Percentiles rank a stretch among this genome's conserved stretches.
Evolutionary conservation across 1,140 invertebrate species (phyloP).

Genomic region (Himalopsyche phryganea): DNA sequence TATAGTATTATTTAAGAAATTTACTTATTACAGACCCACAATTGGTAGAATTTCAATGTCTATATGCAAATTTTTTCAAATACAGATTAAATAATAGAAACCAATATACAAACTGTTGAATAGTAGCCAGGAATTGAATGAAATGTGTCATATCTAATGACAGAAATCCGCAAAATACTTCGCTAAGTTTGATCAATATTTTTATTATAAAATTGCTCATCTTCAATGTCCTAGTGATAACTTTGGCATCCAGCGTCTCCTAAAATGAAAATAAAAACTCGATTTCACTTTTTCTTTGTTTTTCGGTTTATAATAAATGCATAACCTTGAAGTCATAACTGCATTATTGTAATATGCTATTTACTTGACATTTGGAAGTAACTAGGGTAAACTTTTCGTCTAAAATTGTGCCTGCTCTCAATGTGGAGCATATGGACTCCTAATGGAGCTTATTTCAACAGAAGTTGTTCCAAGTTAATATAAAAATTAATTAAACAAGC

Average conservation of each 20-base stretch:
- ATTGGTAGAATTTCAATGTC: too few species aligned
- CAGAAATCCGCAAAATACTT: constrained; percentile 18
- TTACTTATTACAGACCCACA: too few species aligned
- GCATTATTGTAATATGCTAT: neutral
- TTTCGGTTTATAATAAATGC: neutral
- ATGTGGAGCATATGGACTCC: too few species aligned
- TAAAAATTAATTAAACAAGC: neutral
- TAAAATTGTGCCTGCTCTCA: too few species aligned
- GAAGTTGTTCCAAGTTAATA: too few species aligned
- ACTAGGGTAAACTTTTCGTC: neutral
- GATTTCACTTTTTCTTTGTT: neutral
- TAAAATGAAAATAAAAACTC: constrained; percentile 9
- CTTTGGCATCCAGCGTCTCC: constrained; percentile 16
- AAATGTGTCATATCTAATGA: constrained; percentile 9
- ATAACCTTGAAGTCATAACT: neutral
- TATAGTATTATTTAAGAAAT: too few species aligned
- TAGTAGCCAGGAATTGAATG: constrained; percentile 1
- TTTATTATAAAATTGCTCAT: constrained; percentile 25
- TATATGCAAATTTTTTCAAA: too few species aligned
- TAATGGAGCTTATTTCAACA: too few species aligned
- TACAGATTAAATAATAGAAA: too few species aligned
- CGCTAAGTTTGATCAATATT: constrained; percentile 26
- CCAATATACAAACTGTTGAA: constrained; percentile 20
- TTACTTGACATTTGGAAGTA: neutral
- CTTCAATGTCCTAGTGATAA: constrained; percentile 21